Evolutionary conservation across 2,888 invertebrate species (phyloP), one percentile per base, ranked within the genome.

Genomic region (Erynnis tages): DNA sequence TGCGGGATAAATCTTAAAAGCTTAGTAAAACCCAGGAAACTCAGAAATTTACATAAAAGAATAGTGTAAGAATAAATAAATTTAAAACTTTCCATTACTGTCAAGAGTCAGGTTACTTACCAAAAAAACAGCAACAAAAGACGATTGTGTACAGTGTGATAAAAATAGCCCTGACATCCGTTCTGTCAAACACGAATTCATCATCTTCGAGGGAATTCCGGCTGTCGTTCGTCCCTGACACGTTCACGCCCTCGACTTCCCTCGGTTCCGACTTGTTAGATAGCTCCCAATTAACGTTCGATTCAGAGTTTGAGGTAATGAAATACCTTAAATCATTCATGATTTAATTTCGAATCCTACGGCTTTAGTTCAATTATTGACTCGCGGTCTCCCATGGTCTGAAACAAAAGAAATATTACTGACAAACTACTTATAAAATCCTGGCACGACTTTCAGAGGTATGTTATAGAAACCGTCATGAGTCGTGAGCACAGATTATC

Each of bases 81-180:
- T 35, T 23, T n/a, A 11, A 34, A 16, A 1, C 2, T 16, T 27
- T 16, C 35, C 17, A 35, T 17, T 11, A 2, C 27, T 8, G 6
- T 17, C 5, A 13, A 14, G 14, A 14, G 8, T 23, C 34, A 17
- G 6, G 5, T 10, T 50, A 92, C 95, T 94, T 79, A 95, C 95
- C 95, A 69, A 95, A 94, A 77, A 95, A 94, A 74, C 95, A 95
- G 68, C 94, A 93, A 78, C 94, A 93, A 78, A 95, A 95, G 13
- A 95, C 95, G 58, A 95, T 82, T 1, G 94, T 93, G 73, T 95
- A 95, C 19, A 95, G 84, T 0, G 93, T 93, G 69, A 95, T 93
- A 78, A 95, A 94, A 67, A 94, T 91, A 44, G 93, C 91, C 69
- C 93, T 91, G 49, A 95, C 92, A 74, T 94, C 94, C 45, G 91